Percentiles rank a stretch among this genome's conserved stretches.
Conservation (phyloP, 23 tunicate species). For the Clavelina lepadiformis region DNA sequence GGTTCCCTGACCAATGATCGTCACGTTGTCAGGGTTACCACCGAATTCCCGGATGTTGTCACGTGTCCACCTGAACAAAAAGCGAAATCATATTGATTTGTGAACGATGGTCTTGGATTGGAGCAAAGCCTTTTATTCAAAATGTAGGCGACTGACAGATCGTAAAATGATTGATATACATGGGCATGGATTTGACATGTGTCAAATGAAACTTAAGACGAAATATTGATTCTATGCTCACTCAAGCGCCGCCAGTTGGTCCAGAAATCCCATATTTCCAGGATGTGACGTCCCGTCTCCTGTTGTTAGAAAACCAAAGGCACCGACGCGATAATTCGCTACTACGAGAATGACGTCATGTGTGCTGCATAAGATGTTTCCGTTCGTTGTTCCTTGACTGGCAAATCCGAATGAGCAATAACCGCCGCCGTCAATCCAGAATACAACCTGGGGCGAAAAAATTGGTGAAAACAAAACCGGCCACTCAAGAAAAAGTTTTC, state of each 20-base stretch:
- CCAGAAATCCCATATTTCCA: constrained; percentile 4
- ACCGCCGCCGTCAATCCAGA: constrained; percentile 4
- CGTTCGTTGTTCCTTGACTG: not conserved
- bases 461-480: not conserved
- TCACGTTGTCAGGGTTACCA: too few species aligned
- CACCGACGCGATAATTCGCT: constrained; percentile 1
- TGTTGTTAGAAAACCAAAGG: not conserved
- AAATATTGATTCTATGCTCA: too few species aligned
- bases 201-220: too few species aligned
- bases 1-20: too few species aligned
- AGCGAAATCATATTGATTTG: too few species aligned
- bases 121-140: too few species aligned
- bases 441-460: not conserved
- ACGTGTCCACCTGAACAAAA: too few species aligned
- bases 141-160: too few species aligned
- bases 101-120: too few species aligned
- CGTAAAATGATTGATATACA: too few species aligned
- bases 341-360: constrained; percentile 8
- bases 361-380: not conserved
- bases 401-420: not conserved
- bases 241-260: constrained; percentile 8
- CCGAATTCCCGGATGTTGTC: too few species aligned
- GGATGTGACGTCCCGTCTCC: not conserved
- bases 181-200: too few species aligned
- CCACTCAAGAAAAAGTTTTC: not conserved